A percentile compares a stretch with the other conserved stretches of the same genome.
Conservation (phyloP, 1,140 invertebrate genomes). For the Brachionus koreanus region DNA sequence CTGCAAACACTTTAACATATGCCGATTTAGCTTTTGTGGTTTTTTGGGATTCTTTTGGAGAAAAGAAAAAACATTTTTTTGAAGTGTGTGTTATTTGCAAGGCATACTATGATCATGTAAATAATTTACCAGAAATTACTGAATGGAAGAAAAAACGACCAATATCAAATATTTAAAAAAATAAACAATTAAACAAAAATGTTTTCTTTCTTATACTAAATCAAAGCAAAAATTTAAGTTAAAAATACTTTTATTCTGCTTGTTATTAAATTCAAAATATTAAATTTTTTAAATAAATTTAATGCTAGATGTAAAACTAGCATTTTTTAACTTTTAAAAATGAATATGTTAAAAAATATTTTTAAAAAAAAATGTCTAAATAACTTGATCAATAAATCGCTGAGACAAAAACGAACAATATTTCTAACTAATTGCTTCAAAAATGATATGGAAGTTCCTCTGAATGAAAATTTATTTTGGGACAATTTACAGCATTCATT, state of each 20-base stretch:
- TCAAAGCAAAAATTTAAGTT: background rate
- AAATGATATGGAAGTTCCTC: background rate
- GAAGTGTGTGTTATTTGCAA: background rate
- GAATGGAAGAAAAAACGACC: constrained; percentile 16
- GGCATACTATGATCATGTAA: background rate
- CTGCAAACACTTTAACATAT: background rate
- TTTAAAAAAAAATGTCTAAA: background rate
- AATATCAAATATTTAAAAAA: background rate
- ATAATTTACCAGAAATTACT: constrained; percentile 5
- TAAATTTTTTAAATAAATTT: background rate
- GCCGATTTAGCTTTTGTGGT: constrained; percentile 10
- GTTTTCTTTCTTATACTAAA: background rate
- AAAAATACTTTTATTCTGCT: background rate
- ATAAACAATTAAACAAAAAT: background rate
- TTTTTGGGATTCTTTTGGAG: constrained; percentile 15
- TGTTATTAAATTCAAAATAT: background rate
- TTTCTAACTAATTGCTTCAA: background rate
- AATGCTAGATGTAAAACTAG: too few species aligned
- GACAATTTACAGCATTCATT: constrained; percentile 12
- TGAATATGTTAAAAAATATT: background rate
- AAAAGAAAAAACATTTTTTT: background rate
- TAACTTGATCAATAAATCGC: background rate
- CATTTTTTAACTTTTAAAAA: background rate
- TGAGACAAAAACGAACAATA: background rate
- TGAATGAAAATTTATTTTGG: constrained; percentile 24